Conservation (phyloP, 2,797 vertebrate species). For the Tinamus major region DNA sequence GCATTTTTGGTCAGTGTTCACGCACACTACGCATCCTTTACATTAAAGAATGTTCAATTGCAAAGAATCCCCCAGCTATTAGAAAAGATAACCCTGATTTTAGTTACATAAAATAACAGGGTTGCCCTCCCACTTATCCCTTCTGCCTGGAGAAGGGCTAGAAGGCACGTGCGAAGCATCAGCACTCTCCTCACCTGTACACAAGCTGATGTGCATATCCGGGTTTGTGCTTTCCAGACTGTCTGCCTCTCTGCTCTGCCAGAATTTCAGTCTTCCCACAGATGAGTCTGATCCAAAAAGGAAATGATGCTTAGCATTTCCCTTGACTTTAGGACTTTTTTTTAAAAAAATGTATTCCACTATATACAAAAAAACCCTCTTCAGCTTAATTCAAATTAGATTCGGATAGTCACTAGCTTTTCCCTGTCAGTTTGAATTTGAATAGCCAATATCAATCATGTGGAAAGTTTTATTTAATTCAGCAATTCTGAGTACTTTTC, state of each 20-base stretch:
- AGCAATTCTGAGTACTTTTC: background rate
- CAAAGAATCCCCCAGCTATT: background rate
- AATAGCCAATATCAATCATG: background rate
- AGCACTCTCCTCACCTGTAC: background rate
- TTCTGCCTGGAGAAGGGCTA: background rate
- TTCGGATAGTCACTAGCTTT: background rate
- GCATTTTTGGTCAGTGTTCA: background rate
- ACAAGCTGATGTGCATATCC: background rate
- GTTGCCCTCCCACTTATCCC: background rate
- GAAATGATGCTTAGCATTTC: background rate
- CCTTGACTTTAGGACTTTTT: background rate
- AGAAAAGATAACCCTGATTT: background rate
- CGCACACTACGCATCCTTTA: background rate
- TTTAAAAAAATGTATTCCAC: background rate
- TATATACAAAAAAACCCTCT: background rate
- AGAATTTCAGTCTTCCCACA: background rate
- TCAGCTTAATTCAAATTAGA: background rate
- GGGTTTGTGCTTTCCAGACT: background rate
- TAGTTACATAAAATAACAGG: background rate
- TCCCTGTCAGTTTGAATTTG: background rate
- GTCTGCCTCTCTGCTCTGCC: background rate
- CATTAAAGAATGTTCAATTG: background rate
- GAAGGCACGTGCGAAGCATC: fast-evolving
- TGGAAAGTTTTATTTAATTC: background rate
- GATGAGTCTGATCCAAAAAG: background rate